phyloP scores from a whole-genome alignment of 1,140 invertebrate genomes.

The Aphis craccivora region DNA sequence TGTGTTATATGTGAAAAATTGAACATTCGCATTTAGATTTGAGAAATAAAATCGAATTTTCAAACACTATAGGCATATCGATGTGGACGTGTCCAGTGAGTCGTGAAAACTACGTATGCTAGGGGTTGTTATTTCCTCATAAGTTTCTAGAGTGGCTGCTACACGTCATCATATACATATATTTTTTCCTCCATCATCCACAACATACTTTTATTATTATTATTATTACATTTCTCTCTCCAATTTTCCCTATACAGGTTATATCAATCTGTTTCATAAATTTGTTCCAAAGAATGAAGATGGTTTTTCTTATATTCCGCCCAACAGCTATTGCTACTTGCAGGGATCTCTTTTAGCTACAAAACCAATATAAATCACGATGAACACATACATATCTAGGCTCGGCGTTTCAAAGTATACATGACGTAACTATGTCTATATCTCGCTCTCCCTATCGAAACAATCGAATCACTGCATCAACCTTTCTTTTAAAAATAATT shows the following conservation, averaged over 20 bases:
- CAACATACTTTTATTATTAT: slow-evolving; percentile 14
- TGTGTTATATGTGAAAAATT: neutral
- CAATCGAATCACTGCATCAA: neutral
- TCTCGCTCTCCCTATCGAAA: neutral
- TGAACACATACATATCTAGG: slow-evolving; percentile 29
- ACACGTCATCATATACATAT: slow-evolving; percentile 29
- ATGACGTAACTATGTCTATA: neutral
- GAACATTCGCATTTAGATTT: neutral
- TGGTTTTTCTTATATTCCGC: neutral
- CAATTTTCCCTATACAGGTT: neutral
- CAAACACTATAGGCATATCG: neutral
- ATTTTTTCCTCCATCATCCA: neutral
- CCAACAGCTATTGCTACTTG: neutral
- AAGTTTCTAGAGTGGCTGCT: neutral
- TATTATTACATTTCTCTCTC: slow-evolving; percentile 25
- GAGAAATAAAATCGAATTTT: slow-evolving; percentile 53
- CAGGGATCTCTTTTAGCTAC: neutral
- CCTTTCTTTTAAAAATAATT: neutral
- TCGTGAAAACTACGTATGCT: slow-evolving; percentile 33
- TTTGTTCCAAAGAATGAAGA: neutral
- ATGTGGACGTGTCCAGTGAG: slow-evolving; percentile 46
- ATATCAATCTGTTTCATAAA: slow-evolving; percentile 36
- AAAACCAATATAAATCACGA: slow-evolving; percentile 45
- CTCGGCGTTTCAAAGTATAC: neutral
- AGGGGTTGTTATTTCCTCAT: neutral